Base-by-base conservation (phyloP, 2,888 invertebrate genomes). In the Calameuta filiformis region DNA sequence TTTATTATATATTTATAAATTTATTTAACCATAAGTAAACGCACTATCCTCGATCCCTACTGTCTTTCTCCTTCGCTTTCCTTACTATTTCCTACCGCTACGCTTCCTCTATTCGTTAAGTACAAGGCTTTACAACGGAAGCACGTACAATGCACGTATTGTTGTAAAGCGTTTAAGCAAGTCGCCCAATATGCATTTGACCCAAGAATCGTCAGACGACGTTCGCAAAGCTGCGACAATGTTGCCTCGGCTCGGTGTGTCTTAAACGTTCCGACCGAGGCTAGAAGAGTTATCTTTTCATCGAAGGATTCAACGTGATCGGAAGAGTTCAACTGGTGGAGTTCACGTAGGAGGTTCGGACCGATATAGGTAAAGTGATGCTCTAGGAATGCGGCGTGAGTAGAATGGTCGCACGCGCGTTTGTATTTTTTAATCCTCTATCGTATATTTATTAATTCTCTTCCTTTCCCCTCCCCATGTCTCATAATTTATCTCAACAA, bases 301-400 rank as follows among this genome's bases (percentile, higher is more conserved):
- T 30, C 11, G 12, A 34, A 71, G 12, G 34, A 12, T 33, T 35
- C 40, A 69, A 15, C 40, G 69, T 31, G 73, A 74, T 68, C 73
- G 35, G 40, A 40, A 68, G 12, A 12, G 71, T 15, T 71, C 71
- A 34, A 69, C 23, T 15, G 30, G 6, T 34, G 33, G 31, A 71
- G 23, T 56, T 56, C 56, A 56, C 15, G 56, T 56, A 56, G 68
- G 68, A 77, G 75, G 68, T 68, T 73, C 68, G 23, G 34, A 77
- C 76, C 75, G 77, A 81, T 80, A 79, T 73, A 80, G 77, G 79
- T 78, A 82, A 81, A 77, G 79, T 79, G 87, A 88, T 87, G 87
- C 88, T 88, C 85, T 88, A 88, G 83, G 85, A 88, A 87, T 87
- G 87, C 84, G 81, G 82, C 83, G 83, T 75, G 77, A 71, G 69